phyloP scores from a whole-genome alignment of 2,888 invertebrate species.

The Willowsia nigromaculata region DNA sequence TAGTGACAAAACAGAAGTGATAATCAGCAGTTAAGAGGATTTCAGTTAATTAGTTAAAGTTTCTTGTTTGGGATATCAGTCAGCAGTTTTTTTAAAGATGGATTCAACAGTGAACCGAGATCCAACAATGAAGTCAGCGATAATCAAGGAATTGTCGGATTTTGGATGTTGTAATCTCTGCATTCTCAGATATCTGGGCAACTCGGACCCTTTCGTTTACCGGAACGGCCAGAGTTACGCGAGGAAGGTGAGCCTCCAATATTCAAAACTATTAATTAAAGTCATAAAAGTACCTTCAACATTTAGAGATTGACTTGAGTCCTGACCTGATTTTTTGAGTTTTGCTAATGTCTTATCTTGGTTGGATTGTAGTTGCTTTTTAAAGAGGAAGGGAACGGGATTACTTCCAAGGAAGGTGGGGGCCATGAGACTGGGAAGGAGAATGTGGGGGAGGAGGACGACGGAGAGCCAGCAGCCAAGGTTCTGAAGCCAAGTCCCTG shows the following conservation, averaged over 20 bases:
- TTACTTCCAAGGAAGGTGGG: neutral
- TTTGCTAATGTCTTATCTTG: neutral
- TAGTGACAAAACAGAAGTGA: too few species aligned
- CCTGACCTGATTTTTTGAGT: neutral
- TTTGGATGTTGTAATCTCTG: constrained; percentile 86
- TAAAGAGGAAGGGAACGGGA: neutral
- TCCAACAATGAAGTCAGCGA: constrained; percentile 36
- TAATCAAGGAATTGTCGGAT: constrained; percentile 70
- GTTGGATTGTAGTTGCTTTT: neutral
- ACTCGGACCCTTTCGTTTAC: constrained; percentile 83
- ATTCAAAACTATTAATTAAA: too few species aligned
- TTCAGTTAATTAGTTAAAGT: too few species aligned
- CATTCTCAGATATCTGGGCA: constrained; percentile 85
- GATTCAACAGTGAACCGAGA: constrained; percentile 40
- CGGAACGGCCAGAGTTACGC: constrained; percentile 82
- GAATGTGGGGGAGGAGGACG: neutral
- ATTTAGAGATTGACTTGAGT: too few species aligned
- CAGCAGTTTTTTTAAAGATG: constrained; percentile 10
- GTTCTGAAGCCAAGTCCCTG: constrained; percentile 83
- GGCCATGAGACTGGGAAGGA: neutral
- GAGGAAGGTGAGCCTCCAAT: constrained; percentile 83
- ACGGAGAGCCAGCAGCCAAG: constrained; percentile 80
- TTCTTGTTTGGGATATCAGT: too few species aligned
- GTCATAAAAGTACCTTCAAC: too few species aligned
- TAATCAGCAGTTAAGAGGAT: too few species aligned